Evolutionary conservation across 2,113 vertebrate species (phyloP).

Genomic region (Scomber colias): DNA sequence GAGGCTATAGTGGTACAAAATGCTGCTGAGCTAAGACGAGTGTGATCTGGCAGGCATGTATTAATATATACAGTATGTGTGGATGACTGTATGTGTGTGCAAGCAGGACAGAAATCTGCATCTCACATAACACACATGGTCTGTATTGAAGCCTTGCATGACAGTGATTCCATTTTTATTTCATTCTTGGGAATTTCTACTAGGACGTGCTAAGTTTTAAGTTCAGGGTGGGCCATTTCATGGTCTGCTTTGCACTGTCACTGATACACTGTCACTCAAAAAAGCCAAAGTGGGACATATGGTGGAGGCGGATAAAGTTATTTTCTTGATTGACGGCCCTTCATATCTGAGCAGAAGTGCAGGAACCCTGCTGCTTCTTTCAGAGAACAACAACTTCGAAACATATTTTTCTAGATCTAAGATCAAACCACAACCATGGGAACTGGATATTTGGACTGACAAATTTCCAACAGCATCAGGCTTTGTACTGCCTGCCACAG

Average conservation of each 20-base stretch:
- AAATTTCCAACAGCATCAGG: constrained; percentile 17
- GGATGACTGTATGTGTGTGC: constrained; percentile 3
- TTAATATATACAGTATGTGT: constrained; percentile 30
- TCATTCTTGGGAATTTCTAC: constrained; percentile 24
- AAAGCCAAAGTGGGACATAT: constrained; percentile 28
- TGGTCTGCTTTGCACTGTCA: background rate
- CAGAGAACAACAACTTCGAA: constrained; percentile 17
- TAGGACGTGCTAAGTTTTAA: constrained; percentile 26
- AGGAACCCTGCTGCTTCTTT: constrained; percentile 8
- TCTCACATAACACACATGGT: constrained; percentile 21
- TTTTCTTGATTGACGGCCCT: constrained; percentile 27
- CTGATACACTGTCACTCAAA: constrained; percentile 2
- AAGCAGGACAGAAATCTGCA: constrained; percentile 43
- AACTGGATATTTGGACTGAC: constrained; percentile 20
- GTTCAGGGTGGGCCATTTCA: constrained; percentile 50
- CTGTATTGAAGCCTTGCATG: constrained; percentile 30
- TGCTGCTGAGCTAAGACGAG: constrained; percentile 16
- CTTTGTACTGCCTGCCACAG: constrained; percentile 17
- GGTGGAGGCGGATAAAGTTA: constrained; percentile 33
- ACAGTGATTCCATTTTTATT: constrained; percentile 8
- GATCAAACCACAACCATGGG: constrained; percentile 24
- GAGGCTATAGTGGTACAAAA: constrained; percentile 4
- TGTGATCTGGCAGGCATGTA: constrained; percentile 31
- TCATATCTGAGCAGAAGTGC: constrained; percentile 11
- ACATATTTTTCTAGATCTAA: background rate